Base-by-base conservation (phyloP, 1,140 invertebrate species). In the Hormaphis cornu region DNA sequence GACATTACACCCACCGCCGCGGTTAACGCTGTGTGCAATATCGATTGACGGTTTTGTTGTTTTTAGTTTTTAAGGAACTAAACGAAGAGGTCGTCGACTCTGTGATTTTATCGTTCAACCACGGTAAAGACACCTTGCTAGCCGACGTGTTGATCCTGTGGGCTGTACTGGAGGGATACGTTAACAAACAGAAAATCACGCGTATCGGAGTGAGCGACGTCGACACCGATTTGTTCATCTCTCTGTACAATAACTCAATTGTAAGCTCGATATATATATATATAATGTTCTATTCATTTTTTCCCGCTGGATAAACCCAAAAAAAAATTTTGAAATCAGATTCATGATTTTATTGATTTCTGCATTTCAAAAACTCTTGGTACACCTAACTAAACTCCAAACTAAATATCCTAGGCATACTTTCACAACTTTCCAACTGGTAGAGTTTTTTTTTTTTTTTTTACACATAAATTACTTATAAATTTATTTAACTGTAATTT, bases 161-260 rank as follows among this genome's bases (percentile, higher is more conserved):
- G 91, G 78, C 75, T 40, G 81, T 83, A 1, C 74, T 93, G 22
- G 89, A 93, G 77, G 80, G 83, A 26, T 85, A 87, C 72, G 84
- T 88, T 0, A 79, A 83, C 69, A 75, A 81, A 70, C 84, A 84
- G 73, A 83, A 83, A 75, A 82, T 92, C 24, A 81, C 81, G 6
- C 87, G 88, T 73, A 80, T 95, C 72, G 95, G 95, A 18, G 84
- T 97, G 12, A 88, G 90, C 48, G 94, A 97, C 79, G 81, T 97
- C n/a, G 89, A 91, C 74, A 88, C 89, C 35, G 81, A 83, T 5
- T 83, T 86, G 28, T 88, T 98, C 56, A 83, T 87, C 40, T 80
- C 86, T 70, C 79, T 97, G 0, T 87, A 91, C 79, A 81, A 87
- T 16, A 87, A 85, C 82, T 86, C 90, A n/a, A 81, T 82, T 72